Evolutionary conservation across 2,888 invertebrate genomes (phyloP).

Genomic region (Heliconius hortense): DNA sequence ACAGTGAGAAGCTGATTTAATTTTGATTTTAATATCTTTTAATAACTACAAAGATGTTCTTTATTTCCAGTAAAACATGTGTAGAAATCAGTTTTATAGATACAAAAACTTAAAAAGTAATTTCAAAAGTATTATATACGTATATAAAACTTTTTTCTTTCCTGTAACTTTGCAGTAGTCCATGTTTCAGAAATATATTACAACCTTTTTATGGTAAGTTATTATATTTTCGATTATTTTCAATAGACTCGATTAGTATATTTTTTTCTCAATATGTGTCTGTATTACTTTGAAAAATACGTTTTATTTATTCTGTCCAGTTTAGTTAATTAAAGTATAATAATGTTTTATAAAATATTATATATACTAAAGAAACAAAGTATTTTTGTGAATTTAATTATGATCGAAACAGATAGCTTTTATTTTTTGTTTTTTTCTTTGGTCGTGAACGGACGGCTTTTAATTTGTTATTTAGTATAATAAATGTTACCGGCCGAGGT

Average conservation of each 20-base stretch:
- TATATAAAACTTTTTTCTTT: constrained; percentile 27
- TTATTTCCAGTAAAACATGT: not conserved
- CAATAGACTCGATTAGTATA: not conserved
- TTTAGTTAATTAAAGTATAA: too few species aligned
- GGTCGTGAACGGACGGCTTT: too few species aligned
- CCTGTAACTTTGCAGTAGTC: constrained; percentile 5
- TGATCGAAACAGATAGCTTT: not conserved
- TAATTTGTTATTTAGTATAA: too few species aligned
- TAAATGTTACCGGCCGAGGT: too few species aligned
- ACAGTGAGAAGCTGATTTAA: too few species aligned
- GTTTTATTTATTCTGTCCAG: too few species aligned
- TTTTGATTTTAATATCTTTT: not conserved
- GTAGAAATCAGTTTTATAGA: constrained; percentile 44
- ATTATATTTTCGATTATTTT: not conserved
- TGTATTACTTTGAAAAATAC: not conserved
- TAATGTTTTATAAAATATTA: too few species aligned
- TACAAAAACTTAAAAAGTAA: constrained; percentile 50
- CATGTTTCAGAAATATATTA: constrained; percentile 5
- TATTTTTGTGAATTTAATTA: too few species aligned
- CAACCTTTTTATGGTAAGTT: not conserved
- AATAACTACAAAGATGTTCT: too few species aligned
- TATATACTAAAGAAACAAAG: too few species aligned
- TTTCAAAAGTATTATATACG: constrained; percentile 46
- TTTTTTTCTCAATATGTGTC: not conserved
- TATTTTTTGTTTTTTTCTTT: not conserved